These are phyloP conservation scores for Sericinus montela DNA, from an alignment of 2,888 invertebrate species.

Conservation along the genomic window DNA sequence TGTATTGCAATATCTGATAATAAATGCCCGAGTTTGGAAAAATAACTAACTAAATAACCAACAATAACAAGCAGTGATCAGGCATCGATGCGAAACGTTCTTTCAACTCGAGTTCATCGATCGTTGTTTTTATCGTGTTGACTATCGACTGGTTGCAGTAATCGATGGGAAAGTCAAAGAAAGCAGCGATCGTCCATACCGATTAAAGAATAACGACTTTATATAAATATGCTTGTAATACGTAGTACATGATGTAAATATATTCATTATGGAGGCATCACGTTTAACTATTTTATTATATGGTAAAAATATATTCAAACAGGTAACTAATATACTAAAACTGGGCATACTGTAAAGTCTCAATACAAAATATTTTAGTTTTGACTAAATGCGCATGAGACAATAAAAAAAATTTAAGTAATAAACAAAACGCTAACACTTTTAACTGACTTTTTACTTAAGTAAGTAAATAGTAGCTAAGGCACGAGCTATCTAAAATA, in stretches of 20 bases:
- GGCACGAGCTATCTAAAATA: too few species aligned
- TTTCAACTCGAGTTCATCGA: slow-evolving; percentile 70
- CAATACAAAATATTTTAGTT: too few species aligned
- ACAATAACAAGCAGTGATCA: slow-evolving; percentile 34
- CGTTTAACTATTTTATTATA: too few species aligned
- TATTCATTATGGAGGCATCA: neutral
- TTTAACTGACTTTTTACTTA: too few species aligned
- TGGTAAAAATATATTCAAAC: neutral
- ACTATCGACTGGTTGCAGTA: slow-evolving; percentile 49
- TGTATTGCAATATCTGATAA: slow-evolving; percentile 3
- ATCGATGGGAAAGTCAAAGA: slow-evolving; percentile 59
- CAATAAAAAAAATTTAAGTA: too few species aligned
- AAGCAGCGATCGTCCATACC: slow-evolving; percentile 30
- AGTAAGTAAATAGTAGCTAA: too few species aligned
- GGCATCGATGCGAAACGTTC: slow-evolving; percentile 65
- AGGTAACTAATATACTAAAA: too few species aligned
- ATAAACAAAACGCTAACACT: too few species aligned
- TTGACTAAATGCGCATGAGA: too few species aligned
- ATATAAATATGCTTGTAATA: slow-evolving; percentile 3
- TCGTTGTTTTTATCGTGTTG: slow-evolving; percentile 51
- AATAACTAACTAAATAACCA: slow-evolving; percentile 1
- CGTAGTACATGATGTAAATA: slow-evolving; percentile 1
- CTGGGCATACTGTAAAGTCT: too few species aligned
- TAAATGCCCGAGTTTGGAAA: slow-evolving; percentile 5
- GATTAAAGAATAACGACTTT: slow-evolving; percentile 1